Conservation (phyloP, 2,113 vertebrate genomes). For the Chloropsis hardwickii region DNA sequence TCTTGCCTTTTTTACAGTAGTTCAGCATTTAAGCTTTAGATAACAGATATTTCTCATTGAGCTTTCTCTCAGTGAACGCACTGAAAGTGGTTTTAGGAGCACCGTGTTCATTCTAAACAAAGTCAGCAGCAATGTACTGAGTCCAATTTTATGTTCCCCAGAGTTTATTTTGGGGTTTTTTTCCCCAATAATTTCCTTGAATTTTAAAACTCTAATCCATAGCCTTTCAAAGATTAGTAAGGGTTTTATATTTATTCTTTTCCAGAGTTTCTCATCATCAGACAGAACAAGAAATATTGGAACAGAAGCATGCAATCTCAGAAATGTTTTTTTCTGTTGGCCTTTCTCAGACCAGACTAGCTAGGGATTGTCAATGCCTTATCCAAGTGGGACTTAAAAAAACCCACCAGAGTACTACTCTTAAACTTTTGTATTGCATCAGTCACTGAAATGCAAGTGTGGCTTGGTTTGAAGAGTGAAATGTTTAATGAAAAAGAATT, state of each 20-base stretch:
- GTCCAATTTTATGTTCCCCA: neutral
- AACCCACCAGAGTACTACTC: neutral
- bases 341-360: neutral
- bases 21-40: neutral
- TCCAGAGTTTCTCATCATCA: neutral
- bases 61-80: neutral
- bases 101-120: neutral
- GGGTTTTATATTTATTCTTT: neutral
- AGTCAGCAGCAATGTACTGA: neutral
- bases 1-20: neutral
- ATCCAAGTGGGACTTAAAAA: neutral
- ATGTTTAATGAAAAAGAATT: constrained; percentile 24
- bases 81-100: neutral
- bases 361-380: neutral
- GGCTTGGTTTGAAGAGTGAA: neutral
- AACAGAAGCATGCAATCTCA: neutral
- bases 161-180: neutral
- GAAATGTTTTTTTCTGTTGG: neutral
- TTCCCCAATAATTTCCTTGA: neutral
- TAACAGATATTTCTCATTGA: neutral
- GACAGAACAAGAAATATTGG: neutral
- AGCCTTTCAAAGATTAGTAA: neutral
- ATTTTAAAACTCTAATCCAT: neutral
- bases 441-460: neutral
- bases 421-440: neutral